Evolutionary conservation across 1,140 invertebrate genomes (phyloP).

Genomic region (Catajapyx aquilonaris): DNA sequence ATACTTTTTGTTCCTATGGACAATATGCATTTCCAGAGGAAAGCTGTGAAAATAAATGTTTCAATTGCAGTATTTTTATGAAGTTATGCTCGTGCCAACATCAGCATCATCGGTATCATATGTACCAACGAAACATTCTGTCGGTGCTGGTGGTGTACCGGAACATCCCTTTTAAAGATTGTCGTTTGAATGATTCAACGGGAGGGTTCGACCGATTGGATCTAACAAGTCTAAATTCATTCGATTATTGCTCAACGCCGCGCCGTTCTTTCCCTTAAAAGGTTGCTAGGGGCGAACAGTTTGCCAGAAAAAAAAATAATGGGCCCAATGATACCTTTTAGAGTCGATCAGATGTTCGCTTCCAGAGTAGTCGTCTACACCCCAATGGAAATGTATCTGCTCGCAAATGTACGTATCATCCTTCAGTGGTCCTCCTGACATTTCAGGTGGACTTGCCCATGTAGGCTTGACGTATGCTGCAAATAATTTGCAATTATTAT

Average conservation of each 20-base stretch:
- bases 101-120: no score
- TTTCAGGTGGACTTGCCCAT: constrained; percentile 1
- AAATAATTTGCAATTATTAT: neutral
- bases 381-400: constrained; percentile 31
- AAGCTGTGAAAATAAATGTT: neutral
- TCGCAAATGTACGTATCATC: constrained; percentile 20
- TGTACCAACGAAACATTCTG: no score
- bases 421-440: constrained; percentile 16
- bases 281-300: neutral
- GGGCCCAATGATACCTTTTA: constrained; percentile 12
- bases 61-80: neutral
- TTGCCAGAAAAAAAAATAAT: neutral
- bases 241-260: neutral
- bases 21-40: constrained; percentile 21
- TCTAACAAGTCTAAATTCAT: neutral
- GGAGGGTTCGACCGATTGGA: neutral
- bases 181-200: neutral
- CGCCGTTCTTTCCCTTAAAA: no score
- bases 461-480: neutral
- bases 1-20: constrained; percentile 25
- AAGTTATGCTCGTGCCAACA: neutral
- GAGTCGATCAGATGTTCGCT: constrained; percentile 28
- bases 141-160: no score
- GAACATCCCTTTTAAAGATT: neutral
- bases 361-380: constrained; percentile 19